Base-by-base conservation (phyloP, 1,140 invertebrate genomes). In the Drosophila parabipectinata region DNA sequence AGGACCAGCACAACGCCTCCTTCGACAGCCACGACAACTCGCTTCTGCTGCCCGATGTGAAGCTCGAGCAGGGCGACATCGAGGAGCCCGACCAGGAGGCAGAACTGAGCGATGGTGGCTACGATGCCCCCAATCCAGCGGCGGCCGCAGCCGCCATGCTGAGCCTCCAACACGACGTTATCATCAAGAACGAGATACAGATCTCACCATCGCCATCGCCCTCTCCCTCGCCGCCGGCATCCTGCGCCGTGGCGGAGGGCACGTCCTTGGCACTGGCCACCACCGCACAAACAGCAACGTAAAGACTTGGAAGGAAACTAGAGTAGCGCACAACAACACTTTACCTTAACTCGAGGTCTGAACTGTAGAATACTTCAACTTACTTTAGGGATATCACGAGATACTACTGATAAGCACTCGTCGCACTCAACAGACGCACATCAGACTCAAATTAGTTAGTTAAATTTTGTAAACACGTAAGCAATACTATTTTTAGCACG, bases 101-200 rank as follows among this genome's bases (percentile, higher is more conserved):
- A 0, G 75, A 77, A 3, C 39, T 71, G 12, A 68, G 51, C 32
- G 66, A 71, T n/a, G 52, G 54, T 10, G 71, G 39, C 44, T 79
- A 60, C 12, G 57, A 58, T 1, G 15, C 64, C 47, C 50, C 51
- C 24, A 71, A 68, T 47, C 80, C 80, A 2, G 63, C 57, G 24
- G 77, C 81, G 2, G 83, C 78, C 4, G 75, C 83, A 1, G 71
- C 72, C 12, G 78, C 83, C 14, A 82, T 81, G 73, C 56, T 91
- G 8, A 90, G 79, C 34, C 55, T 91, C 48, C 73, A 87, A 26
- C 72, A 87, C n/a, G 85, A 91, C 52, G 77, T 91, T 24, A 90
- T 90, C 51, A 90, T 91, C 7, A 91, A 91, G 66, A 90, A 91
- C 50, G 90, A 91, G 75, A 78, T 91, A 73, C 81, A 91, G 63